A percentile compares a stretch with the other conserved stretches of the same genome.
Evolutionary conservation across 2,113 vertebrate species (phyloP).

Genomic region (Romanogobio albipinnatus): DNA sequence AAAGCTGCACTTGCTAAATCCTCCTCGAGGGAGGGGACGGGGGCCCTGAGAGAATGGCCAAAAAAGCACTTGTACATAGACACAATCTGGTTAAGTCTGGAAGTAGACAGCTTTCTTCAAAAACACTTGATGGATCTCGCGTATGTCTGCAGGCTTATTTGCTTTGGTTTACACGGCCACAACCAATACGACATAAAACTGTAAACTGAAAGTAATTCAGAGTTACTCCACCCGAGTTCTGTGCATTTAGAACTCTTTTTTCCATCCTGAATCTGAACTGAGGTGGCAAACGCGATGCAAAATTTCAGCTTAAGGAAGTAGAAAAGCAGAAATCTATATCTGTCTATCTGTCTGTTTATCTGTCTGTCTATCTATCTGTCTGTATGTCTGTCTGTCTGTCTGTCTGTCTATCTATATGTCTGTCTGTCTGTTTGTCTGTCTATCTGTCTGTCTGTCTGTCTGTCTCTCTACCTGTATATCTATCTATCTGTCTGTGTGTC

Average conservation of each 20-base stretch:
- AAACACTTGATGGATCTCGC: slow-evolving; percentile 4
- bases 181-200: background rate
- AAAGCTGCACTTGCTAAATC: slow-evolving; percentile 59
- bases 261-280: background rate
- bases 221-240: background rate
- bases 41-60: slow-evolving; percentile 1
- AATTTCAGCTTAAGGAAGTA: too few relatives aligned
- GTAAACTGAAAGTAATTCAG: background rate
- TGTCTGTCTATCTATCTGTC: too few relatives aligned
- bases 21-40: slow-evolving; percentile 46
- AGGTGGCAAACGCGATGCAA: background rate
- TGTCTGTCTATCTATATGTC: too few relatives aligned
- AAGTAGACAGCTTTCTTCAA: slow-evolving; percentile 66
- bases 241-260: background rate
- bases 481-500: too few relatives aligned
- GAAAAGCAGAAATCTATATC: too few relatives aligned
- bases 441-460: too few relatives aligned
- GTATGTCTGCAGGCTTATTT: background rate
- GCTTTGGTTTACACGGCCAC: slow-evolving; percentile 51
- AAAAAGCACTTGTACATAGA: slow-evolving; percentile 58
- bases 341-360: too few relatives aligned
- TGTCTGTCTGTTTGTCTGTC: too few relatives aligned
- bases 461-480: too few relatives aligned
- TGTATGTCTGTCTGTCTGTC: too few relatives aligned
- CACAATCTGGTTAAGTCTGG: slow-evolving; percentile 63